Conservation (phyloP, 2,113 vertebrate species). For the Aptenodytes forsteri region DNA sequence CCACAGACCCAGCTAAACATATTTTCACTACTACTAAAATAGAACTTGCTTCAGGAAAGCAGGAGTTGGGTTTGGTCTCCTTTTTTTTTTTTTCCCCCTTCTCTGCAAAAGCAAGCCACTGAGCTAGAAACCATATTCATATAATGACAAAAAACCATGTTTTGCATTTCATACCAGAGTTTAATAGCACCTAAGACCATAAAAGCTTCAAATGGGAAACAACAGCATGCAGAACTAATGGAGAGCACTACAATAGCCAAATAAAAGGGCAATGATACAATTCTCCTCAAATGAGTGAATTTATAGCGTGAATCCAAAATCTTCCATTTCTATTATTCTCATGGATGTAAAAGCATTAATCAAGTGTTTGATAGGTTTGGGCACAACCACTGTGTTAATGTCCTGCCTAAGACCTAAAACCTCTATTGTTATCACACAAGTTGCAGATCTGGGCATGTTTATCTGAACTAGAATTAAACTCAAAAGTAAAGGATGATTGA, state of each 20-base stretch:
- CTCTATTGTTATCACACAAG: neutral
- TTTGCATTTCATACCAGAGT: neutral
- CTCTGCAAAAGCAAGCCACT: neutral
- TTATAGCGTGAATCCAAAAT: neutral
- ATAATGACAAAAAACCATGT: neutral
- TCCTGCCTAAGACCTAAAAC: constrained; percentile 5
- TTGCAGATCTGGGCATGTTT: constrained; percentile 19
- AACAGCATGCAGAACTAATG: neutral
- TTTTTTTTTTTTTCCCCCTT: neutral
- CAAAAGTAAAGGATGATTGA: constrained; percentile 37
- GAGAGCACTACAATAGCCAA: neutral
- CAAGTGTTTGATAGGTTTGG: neutral
- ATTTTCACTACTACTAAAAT: neutral
- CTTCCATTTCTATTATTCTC: neutral
- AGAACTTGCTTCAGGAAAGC: neutral
- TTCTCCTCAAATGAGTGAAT: neutral
- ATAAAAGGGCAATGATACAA: neutral
- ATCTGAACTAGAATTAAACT: constrained; percentile 36
- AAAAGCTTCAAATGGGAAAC: neutral
- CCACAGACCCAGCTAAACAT: neutral
- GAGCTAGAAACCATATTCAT: neutral
- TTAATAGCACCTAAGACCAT: neutral
- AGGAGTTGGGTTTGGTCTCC: neutral
- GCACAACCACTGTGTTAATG: neutral
- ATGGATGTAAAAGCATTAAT: constrained; percentile 13